Evolutionary conservation across 2,797 vertebrate species (phyloP), one percentile per base, ranked within the genome.

Genomic region (Pseudochromis fuscus): DNA sequence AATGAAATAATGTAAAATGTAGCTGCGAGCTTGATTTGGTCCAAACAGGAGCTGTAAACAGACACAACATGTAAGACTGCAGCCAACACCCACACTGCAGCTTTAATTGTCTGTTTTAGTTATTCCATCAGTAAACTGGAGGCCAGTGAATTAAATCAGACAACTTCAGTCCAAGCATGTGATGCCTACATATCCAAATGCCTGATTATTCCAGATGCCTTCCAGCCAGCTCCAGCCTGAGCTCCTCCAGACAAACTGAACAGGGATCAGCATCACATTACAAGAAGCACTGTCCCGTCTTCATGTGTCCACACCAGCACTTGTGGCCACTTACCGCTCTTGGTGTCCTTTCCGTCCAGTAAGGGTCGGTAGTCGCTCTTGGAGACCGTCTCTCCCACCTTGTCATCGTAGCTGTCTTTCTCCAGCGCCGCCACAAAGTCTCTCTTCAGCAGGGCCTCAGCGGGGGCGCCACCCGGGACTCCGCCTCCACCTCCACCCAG

Each of bases 301-400:
- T 56, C 48, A 28, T n/a, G 9, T 70, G 25, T 18, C 3, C 18
- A 44, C 56, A 44, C 4, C 21, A 30, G 18, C 11, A 8, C 40
- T 55, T 9, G 2, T 5, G 19, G 40, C 13, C 2, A 74, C 90
- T 84, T 8, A 91, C 92, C 85, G 1, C 74, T 92, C 84, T 94
- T 94, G 0, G 91, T 91, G 77, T 96, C 96, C 46, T 94, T 95
- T 56, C 91, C 92, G 2, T 97, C 97, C 87, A 96, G 82, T 33
- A 98, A 93, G 5, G 97, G 96, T 81, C 95, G 93, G 3, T 97
- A 98, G 79, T 96, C 96, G 2, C 95, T 95, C 84, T 96, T 98
- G 30, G 94, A 92, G 38, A 97, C 94, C 0, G 91, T 95, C 89
- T 98, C 97, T 7, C 96, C 96, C 10, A 97, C 95, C 87, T 96